Conservation (phyloP, 2,113 vertebrate species). For the Myiozetetes cayanensis region DNA sequence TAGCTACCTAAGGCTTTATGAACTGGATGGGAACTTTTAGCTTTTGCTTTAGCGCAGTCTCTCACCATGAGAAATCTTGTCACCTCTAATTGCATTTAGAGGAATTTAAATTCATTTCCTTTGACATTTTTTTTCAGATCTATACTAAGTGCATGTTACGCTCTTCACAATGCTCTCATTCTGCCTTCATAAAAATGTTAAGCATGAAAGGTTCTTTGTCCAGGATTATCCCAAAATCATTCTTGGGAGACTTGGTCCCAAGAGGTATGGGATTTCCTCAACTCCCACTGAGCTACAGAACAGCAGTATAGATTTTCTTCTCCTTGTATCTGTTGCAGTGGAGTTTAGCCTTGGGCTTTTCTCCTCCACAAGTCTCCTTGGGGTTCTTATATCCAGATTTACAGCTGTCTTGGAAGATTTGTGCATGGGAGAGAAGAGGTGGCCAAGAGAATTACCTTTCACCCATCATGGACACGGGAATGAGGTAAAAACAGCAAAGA, state of each 20-base stretch:
- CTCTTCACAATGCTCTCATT: neutral
- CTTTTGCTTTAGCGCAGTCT: conserved; percentile 44
- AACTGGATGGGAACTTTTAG: conserved; percentile 60
- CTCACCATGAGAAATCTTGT: conserved; percentile 64
- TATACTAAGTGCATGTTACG: neutral
- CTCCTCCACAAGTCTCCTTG: neutral
- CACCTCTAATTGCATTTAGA: conserved; percentile 59
- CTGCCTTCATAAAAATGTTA: neutral
- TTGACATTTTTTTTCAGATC: conserved; percentile 55
- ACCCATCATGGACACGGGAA: rapidly evolving
- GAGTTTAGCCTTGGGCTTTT: neutral
- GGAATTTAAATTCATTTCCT: conserved; percentile 65
- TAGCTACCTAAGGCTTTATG: conserved; percentile 63
- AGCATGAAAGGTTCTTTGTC: neutral
- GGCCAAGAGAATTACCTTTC: neutral
- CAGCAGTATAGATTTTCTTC: neutral
- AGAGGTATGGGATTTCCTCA: neutral
- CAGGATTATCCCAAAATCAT: neutral
- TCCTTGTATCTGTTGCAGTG: rapidly evolving
- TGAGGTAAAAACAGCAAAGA: neutral
- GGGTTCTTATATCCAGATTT: neutral
- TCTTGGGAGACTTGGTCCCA: neutral
- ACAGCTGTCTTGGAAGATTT: neutral
- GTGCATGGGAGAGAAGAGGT: neutral
- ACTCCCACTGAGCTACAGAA: neutral